Evolutionary conservation across 92 coral and sea anemone genomes (phyloP), one percentile per base, ranked within the genome.

Genomic region (Epizoanthus scotinus): DNA sequence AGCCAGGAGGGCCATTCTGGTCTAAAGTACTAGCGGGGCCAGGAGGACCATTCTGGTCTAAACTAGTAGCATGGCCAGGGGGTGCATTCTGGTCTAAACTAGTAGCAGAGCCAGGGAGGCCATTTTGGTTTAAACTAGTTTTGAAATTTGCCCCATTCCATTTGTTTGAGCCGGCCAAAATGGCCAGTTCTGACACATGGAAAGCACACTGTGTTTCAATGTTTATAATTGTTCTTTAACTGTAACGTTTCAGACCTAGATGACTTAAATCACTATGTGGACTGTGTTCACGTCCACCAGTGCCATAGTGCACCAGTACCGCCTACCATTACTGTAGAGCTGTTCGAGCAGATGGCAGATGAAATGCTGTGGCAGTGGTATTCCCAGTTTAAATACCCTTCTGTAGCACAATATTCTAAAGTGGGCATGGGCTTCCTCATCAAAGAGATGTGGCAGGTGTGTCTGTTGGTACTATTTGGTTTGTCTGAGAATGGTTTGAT

Each of bases 401-500:
- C 92, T 0, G 79, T 70, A 2, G 69, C 77, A 29, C 56, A 56
- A 56, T 79, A 83, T 25, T 78, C 99, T 20, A 85, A 77, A 78
- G 99, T 86, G 10, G 99, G 99, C 31, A 93, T 96, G 81, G 99
- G 99, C 3, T 96, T 96, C 69, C 90, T 96, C 28, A 88, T 96
- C 62, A 85, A 87, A 15, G 99, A 96, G 70, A 93, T 96, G 38
- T 91, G 93, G 89, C 67, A 90, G 94, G 98, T 95, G 82, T 3
- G 8, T 22, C 5, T 47, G 52, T 47, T 47, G 14, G 14, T 70
- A 2, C n/a, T 42, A 70, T 70, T 70, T n/a, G 18, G 54, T 42
- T 27, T 25, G 52, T 70, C 6, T 25, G 20, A 42, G 20, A 19
- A 9, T 21, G 73, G 29, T 27, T 22, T 40, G 0, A 19, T n/a